Evolutionary conservation across 2,797 vertebrate species (phyloP).

Genomic region (Tokudaia muenninki): DNA sequence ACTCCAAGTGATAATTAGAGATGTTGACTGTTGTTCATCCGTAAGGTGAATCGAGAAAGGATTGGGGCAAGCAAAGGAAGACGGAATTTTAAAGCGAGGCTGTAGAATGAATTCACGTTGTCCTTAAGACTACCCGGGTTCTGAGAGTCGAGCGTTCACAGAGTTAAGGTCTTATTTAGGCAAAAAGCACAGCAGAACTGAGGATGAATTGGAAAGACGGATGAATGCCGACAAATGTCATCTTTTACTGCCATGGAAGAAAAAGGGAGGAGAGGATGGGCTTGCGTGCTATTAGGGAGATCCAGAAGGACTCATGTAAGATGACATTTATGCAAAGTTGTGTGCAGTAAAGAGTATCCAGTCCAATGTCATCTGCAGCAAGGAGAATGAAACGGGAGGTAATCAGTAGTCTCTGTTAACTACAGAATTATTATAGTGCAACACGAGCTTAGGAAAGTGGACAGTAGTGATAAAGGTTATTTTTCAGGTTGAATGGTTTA

Average conservation of each 20-base stretch:
- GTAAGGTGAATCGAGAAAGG: background rate
- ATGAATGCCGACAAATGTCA: background rate
- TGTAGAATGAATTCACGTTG: accelerated
- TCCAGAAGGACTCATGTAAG: background rate
- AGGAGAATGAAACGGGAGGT: background rate
- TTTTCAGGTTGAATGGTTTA: constrained; percentile 31
- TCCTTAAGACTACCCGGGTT: accelerated
- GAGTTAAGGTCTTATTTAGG: background rate
- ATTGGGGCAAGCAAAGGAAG: background rate
- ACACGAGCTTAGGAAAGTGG: background rate
- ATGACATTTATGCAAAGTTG: background rate
- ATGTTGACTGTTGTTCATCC: accelerated
- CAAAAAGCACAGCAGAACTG: background rate
- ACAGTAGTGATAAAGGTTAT: background rate
- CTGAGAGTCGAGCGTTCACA: background rate
- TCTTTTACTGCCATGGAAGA: background rate
- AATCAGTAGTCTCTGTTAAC: background rate
- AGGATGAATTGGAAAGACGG: background rate
- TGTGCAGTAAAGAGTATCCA: background rate
- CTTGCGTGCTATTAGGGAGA: background rate
- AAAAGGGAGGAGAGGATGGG: background rate
- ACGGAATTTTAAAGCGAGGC: background rate
- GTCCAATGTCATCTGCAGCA: background rate
- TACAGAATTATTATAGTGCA: background rate
- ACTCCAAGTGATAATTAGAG: accelerated